Base-by-base conservation (phyloP, 2,888 invertebrate species). In the Oegoconia quadripuncta region DNA sequence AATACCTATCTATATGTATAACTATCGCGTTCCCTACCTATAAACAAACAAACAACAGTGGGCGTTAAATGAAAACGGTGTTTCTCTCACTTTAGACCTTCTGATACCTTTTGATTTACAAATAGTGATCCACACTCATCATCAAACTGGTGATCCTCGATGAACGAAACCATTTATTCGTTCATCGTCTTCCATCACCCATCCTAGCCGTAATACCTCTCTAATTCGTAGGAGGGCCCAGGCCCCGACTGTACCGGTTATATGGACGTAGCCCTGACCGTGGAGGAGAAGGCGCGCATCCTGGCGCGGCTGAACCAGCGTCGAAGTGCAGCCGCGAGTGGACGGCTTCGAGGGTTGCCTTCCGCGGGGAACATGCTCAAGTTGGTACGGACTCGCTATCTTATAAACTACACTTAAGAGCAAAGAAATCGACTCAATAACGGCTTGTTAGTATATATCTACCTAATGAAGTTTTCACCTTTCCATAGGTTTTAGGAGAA, bases 361-460 rank as follows among this genome's bases (percentile, higher is more conserved):
- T 52, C 59, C 2, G 86, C 86, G 39, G 78, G 74, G 14, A 67
- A 86, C 37, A 84, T 86, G 86, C 50, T 84, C 6, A 82, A 77
- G 51, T 49, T 86, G 76, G 86, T 86, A 65, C 27, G 30, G 13
- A 16, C 18, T 9, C 5, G 2, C 22, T n/a, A n/a, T n/a, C n/a
- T n/a, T n/a, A n/a, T n/a, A n/a, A n/a, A n/a, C n/a, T n/a, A n/a
- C n/a, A n/a, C n/a, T n/a, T n/a, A n/a, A n/a, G n/a, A n/a, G n/a
- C n/a, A n/a, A n/a, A n/a, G n/a, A n/a, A n/a, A n/a, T n/a, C n/a
- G n/a, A n/a, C n/a, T n/a, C n/a, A n/a, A n/a, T n/a, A n/a, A n/a
- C n/a, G n/a, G n/a, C n/a, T n/a, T n/a, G n/a, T n/a, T n/a, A n/a
- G n/a, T n/a, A n/a, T n/a, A n/a, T n/a, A n/a, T n/a, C n/a, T n/a